These are phyloP conservation scores for Cydia fagiglandana DNA, from an alignment of 1,140 invertebrate genomes.

Conservation along the genomic window DNA sequence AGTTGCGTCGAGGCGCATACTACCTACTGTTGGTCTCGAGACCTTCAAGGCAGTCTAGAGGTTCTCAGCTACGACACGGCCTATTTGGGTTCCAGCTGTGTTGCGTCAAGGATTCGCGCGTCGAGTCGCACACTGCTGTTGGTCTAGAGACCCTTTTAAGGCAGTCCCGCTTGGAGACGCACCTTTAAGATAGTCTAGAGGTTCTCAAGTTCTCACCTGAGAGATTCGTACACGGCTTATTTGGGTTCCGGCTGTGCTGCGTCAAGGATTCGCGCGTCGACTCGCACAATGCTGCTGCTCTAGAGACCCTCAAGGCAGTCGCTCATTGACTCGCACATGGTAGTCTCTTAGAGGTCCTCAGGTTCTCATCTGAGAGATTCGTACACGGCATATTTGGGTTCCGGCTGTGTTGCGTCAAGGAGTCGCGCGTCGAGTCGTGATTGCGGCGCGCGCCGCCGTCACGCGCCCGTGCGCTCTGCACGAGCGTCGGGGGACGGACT, in stretches of 20 bases:
- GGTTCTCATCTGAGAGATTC: neutral
- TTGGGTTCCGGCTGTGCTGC: constrained; percentile 48
- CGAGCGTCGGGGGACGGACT: constrained; percentile 61
- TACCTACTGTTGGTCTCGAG: too few species aligned
- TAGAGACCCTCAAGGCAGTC: too few species aligned
- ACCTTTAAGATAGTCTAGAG: neutral
- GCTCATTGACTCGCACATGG: too few species aligned
- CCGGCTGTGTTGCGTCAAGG: constrained; percentile 56
- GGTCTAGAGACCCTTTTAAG: too few species aligned
- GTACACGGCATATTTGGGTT: constrained; percentile 35
- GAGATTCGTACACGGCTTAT: constrained; percentile 17
- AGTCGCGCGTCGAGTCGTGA: constrained; percentile 66
- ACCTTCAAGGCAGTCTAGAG: neutral
- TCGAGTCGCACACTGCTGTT: constrained; percentile 45
- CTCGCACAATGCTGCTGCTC: too few species aligned
- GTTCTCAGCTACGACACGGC: neutral
- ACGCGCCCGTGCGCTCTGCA: constrained; percentile 65
- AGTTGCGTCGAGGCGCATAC: constrained; percentile 55
- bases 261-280: constrained; percentile 62
- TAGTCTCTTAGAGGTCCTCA: too few species aligned
- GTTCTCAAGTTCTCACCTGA: neutral
- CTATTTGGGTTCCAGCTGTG: constrained; percentile 39
- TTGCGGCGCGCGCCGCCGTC: constrained; percentile 65
- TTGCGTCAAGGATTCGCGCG: constrained; percentile 64
- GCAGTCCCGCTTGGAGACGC: neutral